Base-by-base conservation (phyloP, 2,797 vertebrate species). In the Clarias fuscus region DNA sequence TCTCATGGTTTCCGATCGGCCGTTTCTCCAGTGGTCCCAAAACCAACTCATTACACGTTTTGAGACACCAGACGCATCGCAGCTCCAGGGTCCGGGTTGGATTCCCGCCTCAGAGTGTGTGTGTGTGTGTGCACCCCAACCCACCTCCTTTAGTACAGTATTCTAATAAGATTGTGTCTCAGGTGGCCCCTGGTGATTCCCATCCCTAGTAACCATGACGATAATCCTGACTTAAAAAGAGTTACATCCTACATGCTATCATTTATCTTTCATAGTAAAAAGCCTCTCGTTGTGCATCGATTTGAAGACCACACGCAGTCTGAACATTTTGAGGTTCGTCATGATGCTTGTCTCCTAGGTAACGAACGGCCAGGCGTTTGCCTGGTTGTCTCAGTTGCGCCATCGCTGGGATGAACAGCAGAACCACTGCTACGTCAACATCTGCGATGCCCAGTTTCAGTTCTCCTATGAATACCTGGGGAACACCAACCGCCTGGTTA, bases 401-500 rank as follows among this genome's bases (percentile, higher is more conserved):
- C 96, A 96, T 89, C 91, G 94, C 86, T 96, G 96, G 96, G 94
- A 96, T 53, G 96, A 96, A 17, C 85, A 92, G 70, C 94, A 89
- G 40, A 92, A 89, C 84, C 95, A 96, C 87, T 96, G 96, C 85
- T 96, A 93, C 56, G 85, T 96, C 27, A 96, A 96, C 88, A 96
- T 96, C 91, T 96, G 96, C 86, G 96, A 96, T 0, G 96, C 96
- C 15, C 95, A 96, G 91, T 96, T 96, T 89, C 96, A 96, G 91
- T 96, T 95, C 87, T 95, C 95, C 84, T 96, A 96, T 13, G 96
- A 96, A 88, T 96, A 96, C 88, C 89, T 96, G 80, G 96, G 96
- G 4, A 96, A 96, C 92, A 96, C 96, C 0, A 95, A 95, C 91
- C 92, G 95, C 75, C 92, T 96, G 85, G 96, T 96, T 91, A 95